Evolutionary conservation across 2,113 vertebrate genomes (phyloP).

Genomic region (Hypanus sabinus): DNA sequence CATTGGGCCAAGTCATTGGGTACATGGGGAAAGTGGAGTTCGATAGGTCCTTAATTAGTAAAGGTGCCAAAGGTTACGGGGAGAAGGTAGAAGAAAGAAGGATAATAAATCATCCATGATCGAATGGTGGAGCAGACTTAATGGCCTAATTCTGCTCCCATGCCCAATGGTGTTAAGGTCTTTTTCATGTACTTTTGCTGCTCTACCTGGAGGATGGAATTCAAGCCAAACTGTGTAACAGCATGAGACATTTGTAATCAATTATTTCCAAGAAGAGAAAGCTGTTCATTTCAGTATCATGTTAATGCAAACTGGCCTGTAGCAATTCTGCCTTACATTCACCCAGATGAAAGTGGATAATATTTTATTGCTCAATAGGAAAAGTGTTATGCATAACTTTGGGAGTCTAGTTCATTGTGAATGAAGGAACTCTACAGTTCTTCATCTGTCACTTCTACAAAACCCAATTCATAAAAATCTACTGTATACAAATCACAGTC

Average conservation of each 20-base stretch:
- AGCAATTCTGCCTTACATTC: background rate
- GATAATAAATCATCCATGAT: too few relatives aligned
- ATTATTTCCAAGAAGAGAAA: background rate
- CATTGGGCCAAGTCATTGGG: too few relatives aligned
- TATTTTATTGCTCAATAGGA: background rate
- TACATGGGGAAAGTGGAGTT: too few relatives aligned
- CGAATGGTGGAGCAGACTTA: too few relatives aligned
- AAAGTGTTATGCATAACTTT: background rate
- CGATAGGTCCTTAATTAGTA: too few relatives aligned
- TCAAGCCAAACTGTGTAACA: background rate
- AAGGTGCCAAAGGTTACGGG: too few relatives aligned
- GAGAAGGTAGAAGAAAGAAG: too few relatives aligned
- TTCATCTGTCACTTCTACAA: background rate
- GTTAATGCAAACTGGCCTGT: too few relatives aligned
- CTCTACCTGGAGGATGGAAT: background rate
- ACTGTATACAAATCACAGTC: background rate
- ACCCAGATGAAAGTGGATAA: background rate
- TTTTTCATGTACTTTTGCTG: background rate
- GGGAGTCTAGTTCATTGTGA: background rate
- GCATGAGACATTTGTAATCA: background rate
- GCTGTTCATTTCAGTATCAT: background rate
- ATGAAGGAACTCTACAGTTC: background rate
- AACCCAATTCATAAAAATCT: background rate
- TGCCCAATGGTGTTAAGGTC: too few relatives aligned
- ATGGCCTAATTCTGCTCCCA: too few relatives aligned